These are phyloP conservation scores for Corythaixoides concolor DNA, from an alignment of 2,113 vertebrate species.

Conservation along the genomic window DNA sequence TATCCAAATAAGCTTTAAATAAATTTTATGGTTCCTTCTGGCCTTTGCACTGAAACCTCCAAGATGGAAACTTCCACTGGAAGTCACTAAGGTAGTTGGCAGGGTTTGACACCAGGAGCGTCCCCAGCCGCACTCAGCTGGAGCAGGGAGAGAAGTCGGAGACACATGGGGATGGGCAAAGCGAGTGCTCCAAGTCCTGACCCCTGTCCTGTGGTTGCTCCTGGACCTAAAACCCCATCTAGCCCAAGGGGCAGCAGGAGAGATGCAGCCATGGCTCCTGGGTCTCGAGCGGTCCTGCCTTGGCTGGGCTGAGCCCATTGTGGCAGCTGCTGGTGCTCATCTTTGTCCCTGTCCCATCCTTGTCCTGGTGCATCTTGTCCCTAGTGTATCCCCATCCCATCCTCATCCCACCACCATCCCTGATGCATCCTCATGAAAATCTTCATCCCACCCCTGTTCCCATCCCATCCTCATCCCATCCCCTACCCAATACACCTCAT, in stretches of 20 bases:
- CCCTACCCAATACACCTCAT: neutral
- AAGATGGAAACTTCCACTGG: neutral
- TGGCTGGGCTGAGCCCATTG: neutral
- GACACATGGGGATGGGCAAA: accelerated
- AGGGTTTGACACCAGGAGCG: neutral
- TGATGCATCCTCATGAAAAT: neutral
- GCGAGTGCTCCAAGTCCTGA: accelerated
- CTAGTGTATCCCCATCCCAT: neutral
- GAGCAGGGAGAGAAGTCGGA: neutral
- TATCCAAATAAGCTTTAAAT: neutral
- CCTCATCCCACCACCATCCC: neutral
- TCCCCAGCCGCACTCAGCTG: neutral
- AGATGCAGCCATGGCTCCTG: too few relatives aligned
- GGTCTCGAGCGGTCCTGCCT: neutral
- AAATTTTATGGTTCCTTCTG: neutral
- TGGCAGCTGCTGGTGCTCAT: neutral
- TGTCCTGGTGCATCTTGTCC: neutral
- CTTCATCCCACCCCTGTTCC: neutral
- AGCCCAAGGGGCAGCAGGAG: neutral
- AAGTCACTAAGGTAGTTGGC: accelerated
- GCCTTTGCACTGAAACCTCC: neutral
- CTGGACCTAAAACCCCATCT: neutral
- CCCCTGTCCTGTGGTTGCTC: neutral
- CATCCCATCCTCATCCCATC: neutral
- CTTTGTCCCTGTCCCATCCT: neutral